Evolutionary conservation across 2,113 vertebrate genomes (phyloP).

Genomic region (Bubo scandiacus): DNA sequence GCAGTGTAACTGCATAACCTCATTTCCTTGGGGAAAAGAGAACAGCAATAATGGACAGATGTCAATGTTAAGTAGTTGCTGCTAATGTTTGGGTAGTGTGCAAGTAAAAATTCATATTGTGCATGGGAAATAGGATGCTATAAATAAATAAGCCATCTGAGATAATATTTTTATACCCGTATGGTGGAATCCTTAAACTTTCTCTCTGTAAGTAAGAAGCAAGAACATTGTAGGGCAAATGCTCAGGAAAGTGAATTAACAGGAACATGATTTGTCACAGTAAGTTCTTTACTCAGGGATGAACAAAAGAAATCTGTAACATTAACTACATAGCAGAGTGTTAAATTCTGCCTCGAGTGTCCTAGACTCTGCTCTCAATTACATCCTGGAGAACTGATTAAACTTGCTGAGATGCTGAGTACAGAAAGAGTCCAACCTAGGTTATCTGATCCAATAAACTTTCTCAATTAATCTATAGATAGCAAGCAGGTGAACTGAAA

Average conservation of each 20-base stretch:
- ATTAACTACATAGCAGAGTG: background rate
- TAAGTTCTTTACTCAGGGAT: background rate
- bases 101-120: background rate
- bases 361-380: background rate
- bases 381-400: background rate
- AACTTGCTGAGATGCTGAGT: background rate
- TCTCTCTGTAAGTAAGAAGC: background rate
- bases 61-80: background rate
- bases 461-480: background rate
- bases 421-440: background rate
- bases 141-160: background rate
- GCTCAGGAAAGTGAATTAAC: background rate
- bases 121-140: background rate
- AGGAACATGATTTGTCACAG: background rate
- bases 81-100: background rate
- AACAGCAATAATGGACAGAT: background rate
- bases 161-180: background rate
- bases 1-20: background rate
- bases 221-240: background rate
- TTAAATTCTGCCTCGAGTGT: background rate
- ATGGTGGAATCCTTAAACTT: background rate
- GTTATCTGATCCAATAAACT: background rate
- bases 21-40: background rate
- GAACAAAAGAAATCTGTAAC: background rate
- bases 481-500: background rate